Evolutionary conservation across 2,888 invertebrate species (phyloP).

Genomic region (Cantharis rustica): DNA sequence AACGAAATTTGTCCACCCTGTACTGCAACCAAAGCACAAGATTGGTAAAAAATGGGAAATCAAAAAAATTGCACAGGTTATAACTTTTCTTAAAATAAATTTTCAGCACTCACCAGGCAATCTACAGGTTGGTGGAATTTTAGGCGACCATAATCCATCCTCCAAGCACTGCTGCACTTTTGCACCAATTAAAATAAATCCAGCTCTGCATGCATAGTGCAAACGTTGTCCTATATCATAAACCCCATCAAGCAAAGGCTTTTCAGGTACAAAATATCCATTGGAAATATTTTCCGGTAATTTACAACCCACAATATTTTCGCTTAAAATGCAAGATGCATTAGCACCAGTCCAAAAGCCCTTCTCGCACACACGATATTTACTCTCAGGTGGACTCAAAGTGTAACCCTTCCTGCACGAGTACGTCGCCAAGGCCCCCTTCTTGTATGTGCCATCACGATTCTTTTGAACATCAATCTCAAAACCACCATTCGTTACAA

Average conservation of each 20-base stretch:
- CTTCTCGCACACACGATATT: slow-evolving; percentile 51
- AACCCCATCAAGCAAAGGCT: slow-evolving; percentile 33
- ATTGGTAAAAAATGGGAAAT: neutral
- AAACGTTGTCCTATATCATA: slow-evolving; percentile 46
- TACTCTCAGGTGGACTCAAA: slow-evolving; percentile 48
- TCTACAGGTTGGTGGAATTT: slow-evolving; percentile 45
- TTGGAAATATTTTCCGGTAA: slow-evolving; percentile 46
- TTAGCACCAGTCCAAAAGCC: slow-evolving; percentile 54
- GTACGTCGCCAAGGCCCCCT: slow-evolving; percentile 51
- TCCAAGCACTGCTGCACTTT: slow-evolving; percentile 48
- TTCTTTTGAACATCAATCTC: slow-evolving; percentile 44
- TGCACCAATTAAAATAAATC: slow-evolving; percentile 48
- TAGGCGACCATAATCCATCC: slow-evolving; percentile 53
- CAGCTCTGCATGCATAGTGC: slow-evolving; percentile 51
- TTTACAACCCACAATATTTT: slow-evolving; percentile 42
- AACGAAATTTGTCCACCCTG: too few relatives aligned
- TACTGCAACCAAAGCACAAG: too few relatives aligned
- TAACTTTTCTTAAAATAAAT: too few relatives aligned
- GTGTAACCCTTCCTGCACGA: slow-evolving; percentile 47
- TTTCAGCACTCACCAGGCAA: slow-evolving; percentile 24
- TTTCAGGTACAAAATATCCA: slow-evolving; percentile 51
- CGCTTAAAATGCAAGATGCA: slow-evolving; percentile 44
- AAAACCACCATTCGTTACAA: slow-evolving; percentile 46
- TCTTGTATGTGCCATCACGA: slow-evolving; percentile 42
- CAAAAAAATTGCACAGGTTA: too few relatives aligned